Conservation (phyloP, 2,888 invertebrate species). For the Cantharis flavilabris region DNA sequence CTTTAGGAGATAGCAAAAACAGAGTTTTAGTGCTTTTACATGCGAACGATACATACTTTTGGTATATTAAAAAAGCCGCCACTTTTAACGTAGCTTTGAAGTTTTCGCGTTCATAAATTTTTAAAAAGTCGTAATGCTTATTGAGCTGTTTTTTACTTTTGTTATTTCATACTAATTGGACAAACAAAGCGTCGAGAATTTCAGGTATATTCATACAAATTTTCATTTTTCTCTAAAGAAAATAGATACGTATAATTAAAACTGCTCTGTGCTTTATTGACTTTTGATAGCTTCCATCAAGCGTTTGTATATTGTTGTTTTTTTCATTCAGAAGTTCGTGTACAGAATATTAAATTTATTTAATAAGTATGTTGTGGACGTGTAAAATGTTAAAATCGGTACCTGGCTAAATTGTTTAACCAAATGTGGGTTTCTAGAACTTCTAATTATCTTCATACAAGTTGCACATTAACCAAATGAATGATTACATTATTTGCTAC, state of each 20-base stretch:
- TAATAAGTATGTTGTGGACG: not conserved
- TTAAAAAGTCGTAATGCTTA: not conserved
- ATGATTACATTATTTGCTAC: not conserved
- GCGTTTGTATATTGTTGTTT: not conserved
- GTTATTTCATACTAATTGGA: not conserved
- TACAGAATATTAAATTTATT: not conserved
- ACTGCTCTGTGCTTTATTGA: not conserved
- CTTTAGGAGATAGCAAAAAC: too few relatives aligned
- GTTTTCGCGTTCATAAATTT: too few relatives aligned
- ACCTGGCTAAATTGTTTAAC: not conserved
- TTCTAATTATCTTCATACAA: not conserved
- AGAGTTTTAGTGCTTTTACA: too few relatives aligned
- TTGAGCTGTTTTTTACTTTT: not conserved
- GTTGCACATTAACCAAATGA: not conserved
- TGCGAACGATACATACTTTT: too few relatives aligned
- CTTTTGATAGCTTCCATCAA: not conserved
- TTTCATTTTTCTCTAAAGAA: not conserved
- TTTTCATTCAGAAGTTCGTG: not conserved
- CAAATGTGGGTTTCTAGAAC: conserved; percentile 2
- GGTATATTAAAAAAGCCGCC: too few relatives aligned
- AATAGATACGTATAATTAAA: not conserved
- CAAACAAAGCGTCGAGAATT: not conserved
- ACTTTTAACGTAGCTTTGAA: too few relatives aligned
- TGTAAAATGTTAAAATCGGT: not conserved
- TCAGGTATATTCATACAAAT: not conserved